Evolutionary conservation across 2,797 vertebrate species (phyloP).

Genomic region (Nyctalus aviator): DNA sequence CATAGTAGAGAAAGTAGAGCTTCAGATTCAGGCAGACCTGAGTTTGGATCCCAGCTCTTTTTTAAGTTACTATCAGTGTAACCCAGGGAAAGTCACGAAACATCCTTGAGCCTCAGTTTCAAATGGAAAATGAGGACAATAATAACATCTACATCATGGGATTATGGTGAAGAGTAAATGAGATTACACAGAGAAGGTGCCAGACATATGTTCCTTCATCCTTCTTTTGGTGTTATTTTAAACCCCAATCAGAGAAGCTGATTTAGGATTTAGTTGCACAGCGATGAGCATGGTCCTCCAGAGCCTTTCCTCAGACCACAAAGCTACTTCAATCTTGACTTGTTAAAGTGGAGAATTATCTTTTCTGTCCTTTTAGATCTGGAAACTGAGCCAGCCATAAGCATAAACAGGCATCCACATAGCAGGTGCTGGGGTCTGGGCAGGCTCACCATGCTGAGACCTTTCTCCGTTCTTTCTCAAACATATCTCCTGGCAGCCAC

Average conservation of each 20-base stretch:
- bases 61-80: background rate
- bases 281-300: background rate
- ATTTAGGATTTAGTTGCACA: background rate
- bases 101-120: background rate
- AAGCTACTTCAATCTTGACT: background rate
- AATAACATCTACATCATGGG: background rate
- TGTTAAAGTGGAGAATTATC: background rate
- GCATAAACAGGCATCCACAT: background rate
- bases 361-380: background rate
- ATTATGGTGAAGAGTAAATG: background rate
- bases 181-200: background rate
- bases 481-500: background rate
- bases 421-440: background rate
- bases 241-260: background rate
- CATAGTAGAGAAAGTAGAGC: background rate
- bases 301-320: background rate
- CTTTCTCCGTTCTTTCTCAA: slow-evolving; percentile 1
- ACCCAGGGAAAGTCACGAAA: background rate
- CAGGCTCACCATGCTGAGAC: background rate
- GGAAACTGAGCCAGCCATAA: background rate
- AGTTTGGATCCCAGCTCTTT: background rate
- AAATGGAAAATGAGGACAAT: background rate
- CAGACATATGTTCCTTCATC: background rate
- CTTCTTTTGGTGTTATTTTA: background rate
- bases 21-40: background rate